A percentile compares a stretch with the other conserved stretches of the same genome.
Evolutionary conservation across 2,113 vertebrate species (phyloP).

Genomic region (Patagioenas fasciata): DNA sequence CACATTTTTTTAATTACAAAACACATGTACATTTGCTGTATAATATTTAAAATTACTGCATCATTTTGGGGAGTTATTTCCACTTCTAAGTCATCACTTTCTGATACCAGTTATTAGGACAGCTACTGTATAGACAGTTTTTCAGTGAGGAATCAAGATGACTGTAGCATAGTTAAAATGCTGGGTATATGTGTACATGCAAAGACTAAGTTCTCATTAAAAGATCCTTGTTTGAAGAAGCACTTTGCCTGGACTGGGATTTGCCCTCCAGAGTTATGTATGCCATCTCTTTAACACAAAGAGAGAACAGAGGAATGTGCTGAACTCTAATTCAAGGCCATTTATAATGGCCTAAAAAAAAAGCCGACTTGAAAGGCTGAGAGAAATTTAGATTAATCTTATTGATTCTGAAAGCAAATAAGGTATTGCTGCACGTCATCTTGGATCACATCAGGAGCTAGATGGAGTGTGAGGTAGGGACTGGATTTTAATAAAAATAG

Average conservation of each 20-base stretch:
- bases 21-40: neutral
- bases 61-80: neutral
- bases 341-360: neutral
- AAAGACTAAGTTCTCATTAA: neutral
- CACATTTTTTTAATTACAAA: neutral
- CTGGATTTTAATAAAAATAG: neutral
- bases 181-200: neutral
- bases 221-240: neutral
- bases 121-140: neutral
- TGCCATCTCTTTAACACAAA: neutral
- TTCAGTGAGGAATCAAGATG: neutral
- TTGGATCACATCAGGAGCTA: neutral
- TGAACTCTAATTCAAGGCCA: neutral
- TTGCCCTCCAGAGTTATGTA: rapidly evolving
- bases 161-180: neutral
- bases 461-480: neutral
- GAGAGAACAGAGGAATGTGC: neutral
- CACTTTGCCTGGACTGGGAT: neutral
- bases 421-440: neutral
- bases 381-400: slow-evolving; percentile 2
- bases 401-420: slow-evolving; percentile 27
- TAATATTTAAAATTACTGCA: neutral
- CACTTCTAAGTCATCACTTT: neutral
- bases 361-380: neutral
- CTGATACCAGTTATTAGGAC: neutral